These are phyloP conservation scores for Leptodactylus fuscus DNA, from an alignment of 2,113 vertebrate genomes.

Conservation along the genomic window DNA sequence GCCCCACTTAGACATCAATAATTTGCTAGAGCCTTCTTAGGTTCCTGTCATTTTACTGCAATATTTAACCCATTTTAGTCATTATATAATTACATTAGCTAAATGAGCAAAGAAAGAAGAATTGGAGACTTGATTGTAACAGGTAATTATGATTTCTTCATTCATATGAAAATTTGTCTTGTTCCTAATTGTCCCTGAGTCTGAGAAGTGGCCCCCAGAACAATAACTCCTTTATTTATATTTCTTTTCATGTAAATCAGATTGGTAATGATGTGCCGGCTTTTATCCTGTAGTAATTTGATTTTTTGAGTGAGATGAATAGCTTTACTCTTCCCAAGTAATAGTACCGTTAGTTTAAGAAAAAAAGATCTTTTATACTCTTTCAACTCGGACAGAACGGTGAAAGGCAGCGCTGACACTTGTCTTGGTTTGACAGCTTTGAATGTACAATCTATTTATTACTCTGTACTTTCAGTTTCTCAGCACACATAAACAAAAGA, in stretches of 20 bases:
- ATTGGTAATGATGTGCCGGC: background rate
- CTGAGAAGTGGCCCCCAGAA: background rate
- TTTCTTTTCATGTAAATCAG: conserved; percentile 1
- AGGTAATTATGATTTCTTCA: background rate
- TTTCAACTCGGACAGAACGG: background rate
- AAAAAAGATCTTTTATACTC: background rate
- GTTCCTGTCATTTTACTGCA: conserved; percentile 30
- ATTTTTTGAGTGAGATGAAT: background rate
- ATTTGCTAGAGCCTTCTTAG: conserved; percentile 29
- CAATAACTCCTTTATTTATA: conserved; percentile 20
- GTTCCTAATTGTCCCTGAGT: background rate
- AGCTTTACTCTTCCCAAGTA: background rate
- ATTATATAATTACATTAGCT: conserved; percentile 1
- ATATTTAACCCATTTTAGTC: conserved; percentile 36
- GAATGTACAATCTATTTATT: background rate
- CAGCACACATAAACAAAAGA: background rate
- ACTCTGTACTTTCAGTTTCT: background rate
- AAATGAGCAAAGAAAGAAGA: background rate
- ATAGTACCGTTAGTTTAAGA: background rate
- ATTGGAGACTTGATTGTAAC: background rate
- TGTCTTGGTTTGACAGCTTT: background rate
- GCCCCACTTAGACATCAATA: conserved; percentile 36
- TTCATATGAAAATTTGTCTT: conserved; percentile 10
- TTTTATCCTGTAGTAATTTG: background rate
- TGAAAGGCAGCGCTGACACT: background rate